Evolutionary conservation across 2,113 vertebrate genomes (phyloP).

Genomic region (Smithornis capensis): DNA sequence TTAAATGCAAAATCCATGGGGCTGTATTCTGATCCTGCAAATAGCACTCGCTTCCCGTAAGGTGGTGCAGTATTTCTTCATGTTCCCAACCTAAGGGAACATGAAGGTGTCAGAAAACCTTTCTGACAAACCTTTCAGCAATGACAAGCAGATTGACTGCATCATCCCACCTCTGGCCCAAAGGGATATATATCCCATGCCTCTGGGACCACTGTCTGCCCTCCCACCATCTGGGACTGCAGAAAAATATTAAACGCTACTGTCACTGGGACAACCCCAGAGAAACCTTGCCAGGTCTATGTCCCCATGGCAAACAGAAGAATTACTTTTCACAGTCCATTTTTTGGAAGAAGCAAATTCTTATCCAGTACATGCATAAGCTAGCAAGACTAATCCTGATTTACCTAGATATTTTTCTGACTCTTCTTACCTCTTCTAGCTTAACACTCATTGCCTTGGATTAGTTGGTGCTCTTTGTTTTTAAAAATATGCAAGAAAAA

Average conservation of each 20-base stretch:
- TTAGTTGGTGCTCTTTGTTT: not conserved
- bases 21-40: not conserved
- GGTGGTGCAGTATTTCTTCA: not conserved
- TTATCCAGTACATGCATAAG: not conserved
- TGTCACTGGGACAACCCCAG: not conserved
- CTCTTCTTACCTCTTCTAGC: not conserved
- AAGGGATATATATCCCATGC: not conserved
- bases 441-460: not conserved
- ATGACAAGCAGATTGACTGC: too few relatives aligned
- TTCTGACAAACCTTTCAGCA: fast-evolving
- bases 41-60: fast-evolving
- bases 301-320: not conserved
- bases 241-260: not conserved
- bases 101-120: not conserved
- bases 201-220: not conserved
- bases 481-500: not conserved
- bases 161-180: not conserved
- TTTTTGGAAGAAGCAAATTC: not conserved
- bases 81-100: not conserved
- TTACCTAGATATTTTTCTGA: not conserved
- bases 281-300: not conserved
- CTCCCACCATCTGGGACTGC: not conserved
- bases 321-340: not conserved
- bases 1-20: not conserved
- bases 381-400: not conserved